Conservation (phyloP, 1,140 invertebrate genomes). For the Propsilocerus akamusi region DNA sequence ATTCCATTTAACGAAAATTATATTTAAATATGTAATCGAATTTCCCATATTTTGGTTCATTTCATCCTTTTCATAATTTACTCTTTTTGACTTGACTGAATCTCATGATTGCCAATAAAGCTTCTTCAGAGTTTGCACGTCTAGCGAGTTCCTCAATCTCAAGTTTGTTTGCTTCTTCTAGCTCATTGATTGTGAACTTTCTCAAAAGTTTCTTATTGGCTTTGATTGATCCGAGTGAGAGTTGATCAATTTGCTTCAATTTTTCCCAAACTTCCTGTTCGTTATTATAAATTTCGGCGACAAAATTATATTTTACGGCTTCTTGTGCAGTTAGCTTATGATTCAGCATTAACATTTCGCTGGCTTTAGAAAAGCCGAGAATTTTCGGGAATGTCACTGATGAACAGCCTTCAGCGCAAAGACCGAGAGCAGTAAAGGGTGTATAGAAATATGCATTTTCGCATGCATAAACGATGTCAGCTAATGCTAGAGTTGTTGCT, state of each 20-base stretch:
- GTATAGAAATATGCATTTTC: constrained; percentile 75
- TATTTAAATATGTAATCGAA: too few relatives aligned
- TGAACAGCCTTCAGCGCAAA: constrained; percentile 71
- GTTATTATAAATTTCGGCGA: constrained; percentile 41
- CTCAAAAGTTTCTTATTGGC: background rate
- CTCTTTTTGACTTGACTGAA: background rate
- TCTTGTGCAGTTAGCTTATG: constrained; percentile 57
- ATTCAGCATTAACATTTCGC: constrained; percentile 63
- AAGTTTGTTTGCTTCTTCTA: background rate
- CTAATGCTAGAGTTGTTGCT: constrained; percentile 63
- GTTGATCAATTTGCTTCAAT: background rate
- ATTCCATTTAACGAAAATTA: too few relatives aligned
- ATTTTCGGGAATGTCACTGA: constrained; percentile 64
- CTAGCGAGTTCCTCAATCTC: background rate
- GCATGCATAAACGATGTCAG: constrained; percentile 78
- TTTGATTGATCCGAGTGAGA: background rate
- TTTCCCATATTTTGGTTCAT: too few relatives aligned
- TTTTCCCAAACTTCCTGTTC: background rate
- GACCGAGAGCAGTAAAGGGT: constrained; percentile 62
- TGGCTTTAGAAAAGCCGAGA: constrained; percentile 58
- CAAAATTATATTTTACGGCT: constrained; percentile 48
- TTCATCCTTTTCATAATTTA: background rate
- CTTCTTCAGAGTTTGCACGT: background rate
- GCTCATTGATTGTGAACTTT: background rate
- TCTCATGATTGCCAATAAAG: background rate